A percentile compares a stretch with the other conserved stretches of the same genome.
Conservation (phyloP, 2,797 vertebrate species). For the Tamandua tetradactyla region DNA sequence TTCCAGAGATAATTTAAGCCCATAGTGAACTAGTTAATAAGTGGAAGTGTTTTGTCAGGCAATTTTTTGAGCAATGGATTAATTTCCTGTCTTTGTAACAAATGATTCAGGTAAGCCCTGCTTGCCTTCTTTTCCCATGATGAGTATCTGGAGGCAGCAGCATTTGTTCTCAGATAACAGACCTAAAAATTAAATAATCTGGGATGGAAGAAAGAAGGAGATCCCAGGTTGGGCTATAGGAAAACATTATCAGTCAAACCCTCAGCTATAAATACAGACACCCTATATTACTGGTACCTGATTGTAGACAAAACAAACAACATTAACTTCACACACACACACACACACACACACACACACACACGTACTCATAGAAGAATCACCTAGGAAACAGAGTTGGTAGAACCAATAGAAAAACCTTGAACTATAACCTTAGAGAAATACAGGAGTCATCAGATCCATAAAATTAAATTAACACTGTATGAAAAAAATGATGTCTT, state of each 20-base stretch:
- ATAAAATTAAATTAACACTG: background rate
- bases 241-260: background rate
- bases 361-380: background rate
- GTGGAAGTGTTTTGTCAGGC: background rate
- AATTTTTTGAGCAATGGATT: background rate
- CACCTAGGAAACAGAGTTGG: background rate
- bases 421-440: background rate
- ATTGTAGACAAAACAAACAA: background rate
- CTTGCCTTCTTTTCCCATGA: background rate
- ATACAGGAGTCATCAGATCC: background rate
- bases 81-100: background rate
- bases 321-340: background rate
- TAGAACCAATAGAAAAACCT: background rate
- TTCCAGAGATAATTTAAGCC: background rate
- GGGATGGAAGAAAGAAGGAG: background rate
- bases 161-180: background rate
- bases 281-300: background rate
- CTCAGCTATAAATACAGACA: background rate
- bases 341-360: background rate
- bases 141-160: background rate
- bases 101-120: background rate
- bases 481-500: background rate
- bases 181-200: background rate
- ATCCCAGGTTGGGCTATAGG: background rate
- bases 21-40: background rate